A percentile compares a stretch with the other conserved stretches of the same genome.
Evolutionary conservation across 2,113 vertebrate genomes (phyloP).

Genomic region (Epinephelus cyanopodus): DNA sequence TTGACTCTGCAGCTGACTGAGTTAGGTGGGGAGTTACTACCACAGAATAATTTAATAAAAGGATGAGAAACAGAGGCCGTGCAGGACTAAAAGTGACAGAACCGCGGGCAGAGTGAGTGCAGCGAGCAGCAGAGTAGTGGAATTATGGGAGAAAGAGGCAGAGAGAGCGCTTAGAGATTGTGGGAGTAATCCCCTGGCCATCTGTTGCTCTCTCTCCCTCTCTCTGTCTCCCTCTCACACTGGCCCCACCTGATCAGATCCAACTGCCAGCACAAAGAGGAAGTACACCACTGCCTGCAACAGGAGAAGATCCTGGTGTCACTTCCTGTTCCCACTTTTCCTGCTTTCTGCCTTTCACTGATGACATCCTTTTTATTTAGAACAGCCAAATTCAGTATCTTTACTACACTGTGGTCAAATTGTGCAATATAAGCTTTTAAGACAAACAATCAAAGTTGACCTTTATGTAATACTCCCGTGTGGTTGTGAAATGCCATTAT

Average conservation of each 20-base stretch:
- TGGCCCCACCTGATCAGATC: slow-evolving; percentile 46
- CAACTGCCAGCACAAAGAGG: slow-evolving; percentile 38
- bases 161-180: slow-evolving; percentile 77
- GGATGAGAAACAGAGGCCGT: not conserved
- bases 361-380: not conserved
- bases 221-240: slow-evolving; percentile 37
- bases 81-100: not conserved
- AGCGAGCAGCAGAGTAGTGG: slow-evolving; percentile 45
- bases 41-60: slow-evolving; percentile 1
- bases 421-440: not conserved
- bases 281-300: slow-evolving; percentile 46
- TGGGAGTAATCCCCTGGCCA: slow-evolving; percentile 83
- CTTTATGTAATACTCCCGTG: not conserved
- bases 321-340: slow-evolving; percentile 64
- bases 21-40: not conserved
- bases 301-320: slow-evolving; percentile 30
- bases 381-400: not conserved
- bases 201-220: slow-evolving; percentile 78
- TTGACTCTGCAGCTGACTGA: not conserved
- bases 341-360: slow-evolving; percentile 19
- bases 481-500: too few relatives aligned
- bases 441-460: not conserved
- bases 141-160: slow-evolving; percentile 69
- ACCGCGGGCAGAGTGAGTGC: slow-evolving; percentile 24
- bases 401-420: not conserved